These are phyloP conservation scores for Schizopygopsis pylzovi DNA, from an alignment of 2,797 vertebrate genomes.

Conservation along the genomic window DNA sequence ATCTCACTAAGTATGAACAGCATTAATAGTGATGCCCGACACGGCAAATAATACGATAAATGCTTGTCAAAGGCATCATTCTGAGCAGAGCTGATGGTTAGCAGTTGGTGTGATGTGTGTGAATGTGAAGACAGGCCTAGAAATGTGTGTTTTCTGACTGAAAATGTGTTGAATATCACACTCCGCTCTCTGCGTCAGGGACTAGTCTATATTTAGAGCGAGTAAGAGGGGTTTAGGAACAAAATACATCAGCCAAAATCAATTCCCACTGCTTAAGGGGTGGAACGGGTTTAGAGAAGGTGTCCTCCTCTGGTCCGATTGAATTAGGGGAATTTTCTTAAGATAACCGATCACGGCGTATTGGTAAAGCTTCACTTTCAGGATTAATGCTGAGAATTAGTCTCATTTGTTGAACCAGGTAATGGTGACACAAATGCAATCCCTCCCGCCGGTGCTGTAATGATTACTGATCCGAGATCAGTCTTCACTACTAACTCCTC, in stretches of 20 bases:
- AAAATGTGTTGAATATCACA: neutral
- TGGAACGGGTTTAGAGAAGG: conserved; percentile 6
- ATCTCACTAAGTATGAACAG: neutral
- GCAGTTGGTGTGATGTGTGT: neutral
- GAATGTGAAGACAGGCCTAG: neutral
- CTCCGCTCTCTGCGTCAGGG: neutral
- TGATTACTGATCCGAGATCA: conserved; percentile 13
- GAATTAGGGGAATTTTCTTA: neutral
- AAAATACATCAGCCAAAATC: conserved; percentile 9
- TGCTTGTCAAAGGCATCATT: neutral
- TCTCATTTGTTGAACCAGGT: conserved; percentile 25
- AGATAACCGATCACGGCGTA: neutral
- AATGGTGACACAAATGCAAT: neutral
- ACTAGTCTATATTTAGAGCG: neutral
- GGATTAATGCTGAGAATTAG: conserved; percentile 18
- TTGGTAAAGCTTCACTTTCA: conserved; percentile 31
- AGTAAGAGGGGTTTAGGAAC: conserved; percentile 12
- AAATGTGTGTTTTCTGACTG: neutral
- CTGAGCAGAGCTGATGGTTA: neutral
- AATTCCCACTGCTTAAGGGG: conserved; percentile 4
- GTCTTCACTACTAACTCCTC: neutral
- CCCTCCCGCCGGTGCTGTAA: neutral
- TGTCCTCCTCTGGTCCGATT: neutral
- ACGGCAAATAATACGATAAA: neutral
- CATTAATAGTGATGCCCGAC: neutral